These are phyloP conservation scores for Takifugu bimaculatus DNA, from an alignment of 2,113 vertebrate species.

Conservation along the genomic window DNA sequence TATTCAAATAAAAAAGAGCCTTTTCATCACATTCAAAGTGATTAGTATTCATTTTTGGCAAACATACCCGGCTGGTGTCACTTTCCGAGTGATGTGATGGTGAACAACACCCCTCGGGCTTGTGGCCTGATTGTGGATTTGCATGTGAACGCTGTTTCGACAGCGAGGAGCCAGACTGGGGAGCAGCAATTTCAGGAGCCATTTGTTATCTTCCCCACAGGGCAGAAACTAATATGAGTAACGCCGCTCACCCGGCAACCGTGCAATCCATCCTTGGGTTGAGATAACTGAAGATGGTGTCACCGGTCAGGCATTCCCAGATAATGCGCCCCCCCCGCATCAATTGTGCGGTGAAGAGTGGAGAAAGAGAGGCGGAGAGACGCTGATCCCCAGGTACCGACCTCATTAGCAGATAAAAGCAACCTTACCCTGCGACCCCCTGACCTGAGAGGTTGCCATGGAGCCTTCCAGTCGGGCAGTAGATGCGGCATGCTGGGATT, in stretches of 20 bases:
- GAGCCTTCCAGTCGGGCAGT: conserved; percentile 66
- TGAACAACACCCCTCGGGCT: conserved; percentile 22
- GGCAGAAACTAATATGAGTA: conserved; percentile 22
- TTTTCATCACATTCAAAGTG: conserved; percentile 39
- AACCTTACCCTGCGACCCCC: conserved; percentile 69
- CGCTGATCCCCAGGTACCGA: conserved; percentile 70
- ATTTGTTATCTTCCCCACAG: conserved; percentile 60
- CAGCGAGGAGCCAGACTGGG: conserved; percentile 67
- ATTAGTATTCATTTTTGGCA: conserved; percentile 14
- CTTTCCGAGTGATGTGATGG: conserved; percentile 12
- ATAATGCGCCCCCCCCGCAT: conserved; percentile 20
- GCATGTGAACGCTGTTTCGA: conserved; percentile 56
- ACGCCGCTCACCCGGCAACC: conserved; percentile 25
- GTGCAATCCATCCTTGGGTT: conserved; percentile 3
- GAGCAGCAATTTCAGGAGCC: conserved; percentile 52
- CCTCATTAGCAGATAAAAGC: conserved; percentile 79
- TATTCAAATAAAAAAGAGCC: neutral
- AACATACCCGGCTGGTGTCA: conserved; percentile 33
- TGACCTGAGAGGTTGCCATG: conserved; percentile 73
- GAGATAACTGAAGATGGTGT: conserved; percentile 71
- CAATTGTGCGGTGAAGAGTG: conserved; percentile 11
- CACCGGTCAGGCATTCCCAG: conserved; percentile 59
- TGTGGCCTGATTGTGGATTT: conserved; percentile 54
- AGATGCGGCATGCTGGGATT: conserved; percentile 65
- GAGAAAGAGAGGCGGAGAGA: conserved; percentile 55